Evolutionary conservation across 2,888 invertebrate species (phyloP).

Genomic region (Nephrotoma guestfalica): DNA sequence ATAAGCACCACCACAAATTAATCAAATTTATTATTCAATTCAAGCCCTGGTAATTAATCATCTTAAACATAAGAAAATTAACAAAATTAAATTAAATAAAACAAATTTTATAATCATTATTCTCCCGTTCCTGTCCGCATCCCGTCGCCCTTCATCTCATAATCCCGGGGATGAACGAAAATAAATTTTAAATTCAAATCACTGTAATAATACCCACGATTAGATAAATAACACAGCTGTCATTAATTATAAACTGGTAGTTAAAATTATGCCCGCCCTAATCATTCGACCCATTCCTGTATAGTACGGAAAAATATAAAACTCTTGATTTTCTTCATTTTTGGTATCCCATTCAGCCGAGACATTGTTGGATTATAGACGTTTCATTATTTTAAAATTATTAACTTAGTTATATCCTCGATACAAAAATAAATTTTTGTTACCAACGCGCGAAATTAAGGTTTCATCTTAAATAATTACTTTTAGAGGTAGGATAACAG

Average conservation of each 20-base stretch:
- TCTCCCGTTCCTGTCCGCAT: not conserved
- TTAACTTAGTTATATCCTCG: not conserved
- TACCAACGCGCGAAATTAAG: not conserved
- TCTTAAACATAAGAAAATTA: not conserved
- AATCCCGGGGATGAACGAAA: not conserved
- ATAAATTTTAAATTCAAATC: not conserved
- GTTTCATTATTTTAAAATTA: not conserved
- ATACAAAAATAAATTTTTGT: not conserved
- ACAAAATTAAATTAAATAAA: not conserved
- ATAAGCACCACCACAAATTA: not conserved
- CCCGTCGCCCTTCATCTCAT: not conserved
- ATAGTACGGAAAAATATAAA: not conserved
- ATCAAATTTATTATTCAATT: not conserved
- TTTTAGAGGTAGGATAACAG: not conserved
- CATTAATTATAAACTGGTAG: not conserved
- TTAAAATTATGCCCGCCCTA: not conserved
- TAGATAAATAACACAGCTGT: not conserved
- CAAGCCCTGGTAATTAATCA: not conserved
- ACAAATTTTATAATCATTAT: not conserved
- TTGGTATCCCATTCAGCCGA: not conserved
- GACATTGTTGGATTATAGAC: not conserved
- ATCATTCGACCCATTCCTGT: not conserved
- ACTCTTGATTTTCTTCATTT: not conserved
- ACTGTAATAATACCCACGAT: not conserved
- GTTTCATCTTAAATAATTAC: not conserved